These are phyloP conservation scores for Sesamia inferens DNA, from an alignment of 2,888 invertebrate genomes.

Conservation along the genomic window DNA sequence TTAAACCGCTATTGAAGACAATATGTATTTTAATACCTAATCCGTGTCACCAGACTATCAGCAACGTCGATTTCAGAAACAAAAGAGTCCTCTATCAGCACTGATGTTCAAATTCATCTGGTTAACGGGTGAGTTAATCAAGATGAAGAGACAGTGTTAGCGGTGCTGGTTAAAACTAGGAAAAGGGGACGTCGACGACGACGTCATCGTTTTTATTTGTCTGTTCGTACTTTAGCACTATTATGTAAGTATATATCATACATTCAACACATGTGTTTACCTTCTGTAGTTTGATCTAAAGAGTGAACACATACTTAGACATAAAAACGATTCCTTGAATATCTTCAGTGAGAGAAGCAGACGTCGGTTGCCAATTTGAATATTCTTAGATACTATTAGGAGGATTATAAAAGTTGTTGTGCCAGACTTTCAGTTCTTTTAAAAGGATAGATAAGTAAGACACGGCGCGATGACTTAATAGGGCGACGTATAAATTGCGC, in stretches of 20 bases:
- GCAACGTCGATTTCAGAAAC: background rate
- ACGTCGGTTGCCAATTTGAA: constrained; percentile 38
- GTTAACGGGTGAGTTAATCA: background rate
- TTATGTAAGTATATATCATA: background rate
- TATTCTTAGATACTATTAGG: constrained; percentile 47
- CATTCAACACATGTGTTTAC: background rate
- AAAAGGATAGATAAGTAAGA: background rate
- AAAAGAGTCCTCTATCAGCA: background rate
- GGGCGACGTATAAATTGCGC: background rate
- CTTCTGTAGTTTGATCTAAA: constrained; percentile 15
- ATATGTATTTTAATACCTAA: background rate
- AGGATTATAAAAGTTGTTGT: background rate
- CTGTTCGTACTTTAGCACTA: background rate
- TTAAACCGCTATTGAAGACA: background rate
- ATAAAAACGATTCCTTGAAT: constrained; percentile 31
- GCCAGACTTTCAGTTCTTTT: constrained; percentile 6
- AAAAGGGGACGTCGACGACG: background rate
- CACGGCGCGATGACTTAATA: background rate
- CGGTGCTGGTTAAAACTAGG: background rate
- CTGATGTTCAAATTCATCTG: background rate
- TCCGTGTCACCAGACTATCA: too few relatives aligned
- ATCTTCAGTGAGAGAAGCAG: constrained; percentile 14
- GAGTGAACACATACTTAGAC: constrained; percentile 3
- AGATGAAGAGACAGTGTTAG: background rate
- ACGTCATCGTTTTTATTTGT: background rate